Percentiles rank a stretch among this genome's conserved stretches.
These are phyloP conservation scores for Bufotes viridis DNA, from an alignment of 2,797 vertebrate species.

Conservation along the genomic window DNA sequence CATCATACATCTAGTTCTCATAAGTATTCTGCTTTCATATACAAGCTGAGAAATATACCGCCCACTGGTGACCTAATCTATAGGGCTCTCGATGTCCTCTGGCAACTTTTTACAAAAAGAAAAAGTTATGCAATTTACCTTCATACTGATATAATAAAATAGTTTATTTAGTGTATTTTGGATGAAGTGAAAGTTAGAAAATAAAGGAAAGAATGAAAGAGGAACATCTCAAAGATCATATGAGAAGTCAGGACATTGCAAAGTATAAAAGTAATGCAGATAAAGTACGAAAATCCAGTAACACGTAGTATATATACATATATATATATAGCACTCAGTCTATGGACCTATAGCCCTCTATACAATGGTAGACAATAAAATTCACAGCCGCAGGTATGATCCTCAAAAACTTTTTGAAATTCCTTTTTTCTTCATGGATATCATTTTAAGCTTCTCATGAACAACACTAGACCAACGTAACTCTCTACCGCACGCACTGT, in stretches of 20 bases:
- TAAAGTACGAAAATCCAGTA: not conserved
- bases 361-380: not conserved
- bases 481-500: too few relatives aligned
- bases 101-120: not conserved
- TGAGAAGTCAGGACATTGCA: not conserved
- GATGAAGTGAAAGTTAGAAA: not conserved
- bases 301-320: not conserved
- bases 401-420: not conserved
- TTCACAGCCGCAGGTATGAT: not conserved
- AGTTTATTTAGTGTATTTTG: not conserved
- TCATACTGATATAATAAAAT: not conserved
- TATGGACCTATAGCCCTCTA: not conserved
- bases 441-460: too few relatives aligned
- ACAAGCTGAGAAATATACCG: not conserved
- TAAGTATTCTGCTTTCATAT: not conserved
- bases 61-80: not conserved
- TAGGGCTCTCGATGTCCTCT: not conserved
- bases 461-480: too few relatives aligned
- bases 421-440: not conserved
- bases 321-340: not conserved
- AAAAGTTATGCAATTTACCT: not conserved
- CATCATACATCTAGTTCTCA: not conserved
- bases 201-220: not conserved
- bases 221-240: not conserved
- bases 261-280: not conserved